Conservation (phyloP, 2,888 invertebrate genomes). For the Macroteleia sp. region DNA sequence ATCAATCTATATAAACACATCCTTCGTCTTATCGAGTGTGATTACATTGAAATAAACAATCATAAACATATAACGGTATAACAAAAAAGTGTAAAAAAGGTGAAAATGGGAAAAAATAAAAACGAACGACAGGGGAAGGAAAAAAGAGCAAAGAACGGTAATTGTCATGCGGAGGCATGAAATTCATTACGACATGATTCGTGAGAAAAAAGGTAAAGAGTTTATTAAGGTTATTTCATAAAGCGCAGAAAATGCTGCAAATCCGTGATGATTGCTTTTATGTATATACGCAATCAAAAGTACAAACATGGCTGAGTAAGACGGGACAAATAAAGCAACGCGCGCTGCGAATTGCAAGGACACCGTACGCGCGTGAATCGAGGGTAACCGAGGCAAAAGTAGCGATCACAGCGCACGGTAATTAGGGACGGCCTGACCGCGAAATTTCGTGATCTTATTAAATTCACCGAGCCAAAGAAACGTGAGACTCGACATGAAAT, state of each 20-base stretch:
- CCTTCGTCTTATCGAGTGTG: conserved; percentile 20
- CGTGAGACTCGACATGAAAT: conserved; percentile 44
- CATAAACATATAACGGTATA: conserved; percentile 11
- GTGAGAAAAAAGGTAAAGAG: conserved; percentile 58
- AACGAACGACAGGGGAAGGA: too few relatives aligned
- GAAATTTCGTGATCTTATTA: conserved; percentile 81
- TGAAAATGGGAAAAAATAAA: too few relatives aligned
- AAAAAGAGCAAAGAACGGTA: conserved; percentile 23
- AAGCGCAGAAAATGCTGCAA: conserved; percentile 57
- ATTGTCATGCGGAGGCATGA: conserved; percentile 52
- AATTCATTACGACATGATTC: conserved; percentile 55
- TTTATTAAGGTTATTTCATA: conserved; percentile 64
- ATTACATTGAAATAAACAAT: conserved; percentile 28
- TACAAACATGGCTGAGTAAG: conserved; percentile 60
- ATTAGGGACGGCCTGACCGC: conserved; percentile 80
- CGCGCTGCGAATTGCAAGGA: conserved; percentile 59
- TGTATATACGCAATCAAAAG: conserved; percentile 63
- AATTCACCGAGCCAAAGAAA: conserved; percentile 63
- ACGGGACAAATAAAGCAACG: conserved; percentile 62
- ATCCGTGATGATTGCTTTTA: conserved; percentile 58
- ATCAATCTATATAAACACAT: conserved; percentile 50
- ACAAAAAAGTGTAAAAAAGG: not conserved
- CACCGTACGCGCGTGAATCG: conserved; percentile 58
- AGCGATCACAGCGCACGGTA: conserved; percentile 65
- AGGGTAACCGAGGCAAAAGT: conserved; percentile 62